Evolutionary conservation across 2,797 vertebrate genomes (phyloP), one percentile per base, ranked within the genome.

Genomic region (Chelon auratus): DNA sequence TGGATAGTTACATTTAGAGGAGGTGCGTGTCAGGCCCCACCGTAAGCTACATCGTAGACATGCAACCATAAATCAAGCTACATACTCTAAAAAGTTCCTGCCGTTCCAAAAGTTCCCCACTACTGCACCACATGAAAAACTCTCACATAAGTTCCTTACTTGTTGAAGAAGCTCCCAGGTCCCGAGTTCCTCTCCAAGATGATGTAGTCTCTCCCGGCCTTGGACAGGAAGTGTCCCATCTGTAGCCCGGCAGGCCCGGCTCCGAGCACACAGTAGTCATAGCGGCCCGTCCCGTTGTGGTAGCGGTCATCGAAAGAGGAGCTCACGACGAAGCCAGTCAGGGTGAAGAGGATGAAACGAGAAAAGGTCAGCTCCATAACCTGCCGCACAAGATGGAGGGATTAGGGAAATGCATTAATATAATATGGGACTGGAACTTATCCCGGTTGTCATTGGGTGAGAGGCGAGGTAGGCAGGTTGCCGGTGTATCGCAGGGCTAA

Each of bases 241-340:
- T 99, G 98, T 63, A 99, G 84, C 12, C 98, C 98, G 0, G 96
- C 93, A 0, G 98, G 98, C 12, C 98, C 98, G 0, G 97, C 98
- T 39, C 98, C 98, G 0, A 99, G 91, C 40, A 99, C 77, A 13
- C 98, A 99, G 93, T 99, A 99, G 70, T 97, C 96, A 64, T 94
- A 90, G 73, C 63, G 92, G 51, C 14, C 58, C 68, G 86, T 90
- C 68, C 14, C 77, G 43, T 90, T 84, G 62, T 72, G 71, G 55
- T 70, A 62, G 37, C 52, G 53, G 15, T 77, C 30, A 3, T 69
- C 81, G 59, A 66, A 48, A 1, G 80, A 83, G 69, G 80, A 83
- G 69, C 79, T 81, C 45, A 58, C 39, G 62, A 86, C 80, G 37
- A 74, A 79, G 67, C 81, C 82, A 39, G 80, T 51, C 62, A 93